Conservation (phyloP, 2,888 invertebrate species). For the Morpho helenor region DNA sequence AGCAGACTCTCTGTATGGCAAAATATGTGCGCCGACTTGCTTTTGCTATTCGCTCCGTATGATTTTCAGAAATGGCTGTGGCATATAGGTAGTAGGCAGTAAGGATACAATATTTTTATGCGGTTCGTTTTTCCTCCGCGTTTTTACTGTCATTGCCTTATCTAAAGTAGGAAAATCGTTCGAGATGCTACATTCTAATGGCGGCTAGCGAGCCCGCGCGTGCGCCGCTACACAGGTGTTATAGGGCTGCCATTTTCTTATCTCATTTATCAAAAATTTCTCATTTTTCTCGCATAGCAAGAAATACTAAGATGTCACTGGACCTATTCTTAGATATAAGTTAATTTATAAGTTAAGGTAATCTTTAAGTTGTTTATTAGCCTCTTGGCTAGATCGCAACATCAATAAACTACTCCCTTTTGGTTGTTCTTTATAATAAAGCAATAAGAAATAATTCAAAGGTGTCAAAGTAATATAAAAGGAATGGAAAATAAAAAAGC, state of each 20-base stretch:
- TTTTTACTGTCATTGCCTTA: slow-evolving; percentile 73
- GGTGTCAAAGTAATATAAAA: too few species aligned
- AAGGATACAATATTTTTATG: slow-evolving; percentile 78
- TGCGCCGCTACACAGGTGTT: slow-evolving; percentile 60
- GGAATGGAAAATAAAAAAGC: too few species aligned
- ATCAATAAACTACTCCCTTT: too few species aligned
- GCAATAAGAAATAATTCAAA: too few species aligned
- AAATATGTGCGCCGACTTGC: slow-evolving; percentile 70
- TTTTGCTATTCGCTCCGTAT: slow-evolving; percentile 69
- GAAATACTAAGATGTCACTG: too few species aligned
- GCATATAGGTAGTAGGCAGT: slow-evolving; percentile 53
- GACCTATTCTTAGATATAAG: too few species aligned
- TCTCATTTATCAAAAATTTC: not conserved
- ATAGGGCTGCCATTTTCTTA: slow-evolving; percentile 44
- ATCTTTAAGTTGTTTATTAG: too few species aligned
- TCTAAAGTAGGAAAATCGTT: slow-evolving; percentile 77
- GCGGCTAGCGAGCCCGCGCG: slow-evolving; percentile 66
- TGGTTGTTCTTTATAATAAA: too few species aligned
- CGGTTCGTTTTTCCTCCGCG: slow-evolving; percentile 66
- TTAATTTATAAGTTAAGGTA: too few species aligned
- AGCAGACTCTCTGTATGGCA: slow-evolving; percentile 64
- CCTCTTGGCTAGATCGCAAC: too few species aligned
- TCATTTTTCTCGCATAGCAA: too few species aligned
- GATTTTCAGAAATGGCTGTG: slow-evolving; percentile 77
- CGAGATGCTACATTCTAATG: slow-evolving; percentile 76